Evolutionary conservation across 1,140 invertebrate species (phyloP), one percentile per base, ranked within the genome.

Genomic region (Drosophila neocordata): DNA sequence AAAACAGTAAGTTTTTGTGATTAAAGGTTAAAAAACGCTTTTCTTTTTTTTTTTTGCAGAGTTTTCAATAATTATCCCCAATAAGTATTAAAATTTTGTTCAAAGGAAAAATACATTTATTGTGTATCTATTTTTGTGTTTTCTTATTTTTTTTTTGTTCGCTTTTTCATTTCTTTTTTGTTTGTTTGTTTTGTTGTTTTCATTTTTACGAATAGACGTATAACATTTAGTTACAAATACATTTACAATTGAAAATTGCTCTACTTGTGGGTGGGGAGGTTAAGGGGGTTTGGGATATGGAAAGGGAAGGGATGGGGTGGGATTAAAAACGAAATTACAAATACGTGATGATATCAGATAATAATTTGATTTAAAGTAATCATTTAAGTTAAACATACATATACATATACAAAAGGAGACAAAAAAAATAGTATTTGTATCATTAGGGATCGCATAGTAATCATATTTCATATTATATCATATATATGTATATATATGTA

Each of bases 31-130:
- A n/a, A n/a, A n/a, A n/a, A n/a, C n/a, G n/a, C n/a, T n/a, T n/a
- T n/a, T n/a, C n/a, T n/a, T n/a, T n/a, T n/a, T n/a, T n/a, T 24
- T 4, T 24, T 24, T 24, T 24, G 4, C 22, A 1, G 22, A 24
- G 22, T 24, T 24, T 24, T 4, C 22, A 24, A 24, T 2, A 24
- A 24, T 2, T 0, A 24, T 27, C 8, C 2, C 2, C 7, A 56
- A 56, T 56, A 34, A 15, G 1, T 5, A 15, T n/a, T 3, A 38
- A 8, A 15, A 35, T 56, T 55, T 41, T 41, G 53, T 35, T 68
- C 87, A 87, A 87, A 87, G 82, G 82, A 87, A 87, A 87, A 87
- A 82, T 87, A 87, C 82, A 87, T 87, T 87, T 84, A 87, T 87
- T 84, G 79, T 87, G 82, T 87, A 87, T 79, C 77, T 78, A 87